A percentile compares a stretch with the other conserved stretches of the same genome.
phyloP scores from a whole-genome alignment of 2,797 vertebrate species.

The Astyanax mexicanus region DNA sequence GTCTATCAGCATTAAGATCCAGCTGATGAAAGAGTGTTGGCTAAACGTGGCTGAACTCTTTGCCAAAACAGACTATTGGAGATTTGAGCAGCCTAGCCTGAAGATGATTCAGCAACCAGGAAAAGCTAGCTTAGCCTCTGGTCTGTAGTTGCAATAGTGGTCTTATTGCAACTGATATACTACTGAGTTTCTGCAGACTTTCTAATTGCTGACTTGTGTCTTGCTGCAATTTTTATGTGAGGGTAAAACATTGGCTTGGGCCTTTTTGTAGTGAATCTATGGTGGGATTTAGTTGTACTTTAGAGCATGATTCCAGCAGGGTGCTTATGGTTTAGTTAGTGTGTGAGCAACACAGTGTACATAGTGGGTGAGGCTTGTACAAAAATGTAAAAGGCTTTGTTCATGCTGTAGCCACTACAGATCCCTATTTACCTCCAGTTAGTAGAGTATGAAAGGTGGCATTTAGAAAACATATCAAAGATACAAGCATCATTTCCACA shows the following conservation, averaged over 20 bases:
- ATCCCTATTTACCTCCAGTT: conserved; percentile 22
- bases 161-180: not conserved
- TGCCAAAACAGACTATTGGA: conserved; percentile 25
- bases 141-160: not conserved
- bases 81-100: conserved; percentile 49
- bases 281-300: not conserved
- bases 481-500: too few species aligned
- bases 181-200: not conserved
- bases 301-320: not conserved
- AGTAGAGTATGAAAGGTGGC: conserved; percentile 1
- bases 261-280: not conserved
- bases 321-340: conserved; percentile 24
- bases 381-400: conserved; percentile 37
- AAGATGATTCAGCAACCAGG: conserved; percentile 49
- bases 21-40: conserved; percentile 20
- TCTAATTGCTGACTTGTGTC: not conserved
- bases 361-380: conserved; percentile 55
- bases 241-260: not conserved
- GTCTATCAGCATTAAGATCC: conserved; percentile 28
- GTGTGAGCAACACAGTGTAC: conserved; percentile 46
- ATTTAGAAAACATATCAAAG: too few species aligned
- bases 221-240: not conserved
- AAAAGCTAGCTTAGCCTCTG: too few species aligned
- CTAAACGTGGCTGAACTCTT: conserved; percentile 16
- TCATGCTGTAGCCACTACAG: not conserved